Evolutionary conservation across 2,888 invertebrate species (phyloP).

Genomic region (Oscheius onirici): DNA sequence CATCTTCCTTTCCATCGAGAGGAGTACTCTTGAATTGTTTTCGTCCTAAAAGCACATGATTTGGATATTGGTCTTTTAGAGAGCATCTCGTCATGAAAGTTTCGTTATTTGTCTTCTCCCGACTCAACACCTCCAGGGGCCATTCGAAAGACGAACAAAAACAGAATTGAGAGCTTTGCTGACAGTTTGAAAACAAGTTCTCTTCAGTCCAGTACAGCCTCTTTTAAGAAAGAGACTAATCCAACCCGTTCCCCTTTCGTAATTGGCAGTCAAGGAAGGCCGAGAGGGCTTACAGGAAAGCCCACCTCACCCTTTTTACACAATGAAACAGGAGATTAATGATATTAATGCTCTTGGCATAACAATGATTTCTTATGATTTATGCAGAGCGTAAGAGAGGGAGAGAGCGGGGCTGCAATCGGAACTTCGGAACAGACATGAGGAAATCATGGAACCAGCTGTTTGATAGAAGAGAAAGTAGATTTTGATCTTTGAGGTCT

Average conservation of each 20-base stretch:
- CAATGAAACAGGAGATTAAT: background rate
- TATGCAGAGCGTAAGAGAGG: background rate
- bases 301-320: background rate
- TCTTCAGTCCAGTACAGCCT: too few relatives aligned
- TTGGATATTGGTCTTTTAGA: background rate
- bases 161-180: too few relatives aligned
- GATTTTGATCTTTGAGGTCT: too few relatives aligned
- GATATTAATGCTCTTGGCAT: conserved; percentile 4
- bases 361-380: conserved; percentile 15
- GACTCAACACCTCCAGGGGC: too few relatives aligned
- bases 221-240: background rate
- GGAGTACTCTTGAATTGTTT: background rate
- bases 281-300: background rate
- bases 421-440: too few relatives aligned
- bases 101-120: too few relatives aligned
- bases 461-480: too few relatives aligned
- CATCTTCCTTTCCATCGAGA: background rate
- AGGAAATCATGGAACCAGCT: too few relatives aligned
- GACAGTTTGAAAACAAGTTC: too few relatives aligned
- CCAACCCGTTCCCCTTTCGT: background rate
- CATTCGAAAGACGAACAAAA: too few relatives aligned
- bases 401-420: too few relatives aligned
- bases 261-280: background rate
- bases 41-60: background rate
- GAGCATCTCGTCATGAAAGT: background rate